Evolutionary conservation across 2,113 vertebrate species (phyloP), one percentile per base, ranked within the genome.

Genomic region (Tupaia chinensis): DNA sequence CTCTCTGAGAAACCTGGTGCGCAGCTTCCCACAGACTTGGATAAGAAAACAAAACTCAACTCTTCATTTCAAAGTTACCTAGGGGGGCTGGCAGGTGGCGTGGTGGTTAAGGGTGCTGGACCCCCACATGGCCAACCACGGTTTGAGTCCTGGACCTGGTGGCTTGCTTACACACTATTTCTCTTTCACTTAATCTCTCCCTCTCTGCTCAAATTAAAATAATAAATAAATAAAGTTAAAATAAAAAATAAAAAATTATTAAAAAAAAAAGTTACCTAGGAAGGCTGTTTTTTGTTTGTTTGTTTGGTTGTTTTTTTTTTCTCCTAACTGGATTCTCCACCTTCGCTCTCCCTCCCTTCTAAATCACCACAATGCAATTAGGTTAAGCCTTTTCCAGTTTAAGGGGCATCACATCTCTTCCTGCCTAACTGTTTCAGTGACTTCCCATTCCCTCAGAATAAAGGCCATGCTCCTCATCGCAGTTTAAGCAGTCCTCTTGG

Each of bases 21-120:
- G 32, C 32, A 32, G 32, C 32, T 32, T 32, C 32, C 32, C 32
- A 32, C 68, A 56, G 60, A 66, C 2, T 72, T 72, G 29, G 20
- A 73, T 76, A 79, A 70, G 68, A 87, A 92, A 95, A 78, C 19
- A 87, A 91, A 89, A 78, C 20, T 44, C 63, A 84, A 34, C 27
- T 94, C 66, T 94, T 58, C 58, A 77, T 73, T 93, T 69, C 73
- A 81, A 94, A 89, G 53, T 87, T 32, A 25, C 27, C 29, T 74
- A 74, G 8, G 77, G 32, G 32, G 32, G 32, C 32, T 32, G 32
- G 32, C 32, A 32, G 32, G 32, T 32, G 32, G 32, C 32, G 32
- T 32, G 32, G 32, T 32, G 32, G 32, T 32, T 32, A 32, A 32
- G 32, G 32, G 32, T 32, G 32, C 32, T 32, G 32, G 32, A 32